Base-by-base conservation (phyloP, 2,888 invertebrate genomes). In the Heliconius ismenius region DNA sequence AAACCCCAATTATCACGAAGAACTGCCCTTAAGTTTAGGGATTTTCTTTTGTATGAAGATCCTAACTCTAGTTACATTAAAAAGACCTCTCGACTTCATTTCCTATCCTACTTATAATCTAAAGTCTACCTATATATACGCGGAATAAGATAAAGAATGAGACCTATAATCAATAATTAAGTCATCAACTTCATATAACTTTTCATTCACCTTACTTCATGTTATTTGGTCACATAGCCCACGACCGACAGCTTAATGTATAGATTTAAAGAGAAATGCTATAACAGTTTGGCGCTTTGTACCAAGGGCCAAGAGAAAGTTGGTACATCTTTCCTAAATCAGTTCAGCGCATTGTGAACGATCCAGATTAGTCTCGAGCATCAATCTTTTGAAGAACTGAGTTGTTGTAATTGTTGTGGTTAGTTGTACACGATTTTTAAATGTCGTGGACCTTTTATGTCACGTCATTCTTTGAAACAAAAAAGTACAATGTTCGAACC, bases 271-370 rank as follows among this genome's bases (percentile, higher is more conserved):
- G 83, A 83, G 83, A 85, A 86, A 85, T 83, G 85, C 81, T 83
- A 84, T 86, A 84, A 88, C 85, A 77, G 83, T 83, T 84, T 73
- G 81, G 81, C 83, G 85, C 82, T 83, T 83, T 81, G 82, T 84
- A 81, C 81, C 84, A 89, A 93, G 92, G 93, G 92, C 91, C 89
- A 81, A 88, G 92, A 87, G 93, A 93, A 93, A 93, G 93, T 91
- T 86, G 78, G 84, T 85, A 83, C 86, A 87, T 89, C 88, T 89
- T 91, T 90, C 87, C 86, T 87, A 88, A 90, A 90, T 89, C 85
- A 87, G 86, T 84, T 82, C 87, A 84, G 80, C 79, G 85, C 83
- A 88, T 91, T 90, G 89, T 91, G 81, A 82, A 82, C 83, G 89
- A 89, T 90, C 87, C 88, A 88, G 84, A 91, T 91, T 90, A 86